Evolutionary conservation across 1,140 invertebrate genomes (phyloP).

Genomic region (Streblospio benedicti): DNA sequence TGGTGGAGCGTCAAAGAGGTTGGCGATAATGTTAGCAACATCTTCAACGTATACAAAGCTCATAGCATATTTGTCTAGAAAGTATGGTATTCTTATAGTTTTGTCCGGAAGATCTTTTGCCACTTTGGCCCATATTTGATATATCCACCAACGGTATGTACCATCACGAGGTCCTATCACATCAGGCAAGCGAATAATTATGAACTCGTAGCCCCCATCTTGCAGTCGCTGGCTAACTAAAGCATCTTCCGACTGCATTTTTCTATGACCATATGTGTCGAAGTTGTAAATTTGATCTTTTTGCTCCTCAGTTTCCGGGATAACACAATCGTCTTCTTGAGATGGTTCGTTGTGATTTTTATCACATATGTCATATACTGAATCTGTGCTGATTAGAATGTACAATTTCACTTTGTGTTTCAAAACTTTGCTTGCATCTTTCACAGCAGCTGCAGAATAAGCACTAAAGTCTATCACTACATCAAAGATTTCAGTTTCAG

Average conservation of each 20-base stretch:
- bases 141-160: conserved; percentile 50
- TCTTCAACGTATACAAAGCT: conserved; percentile 50
- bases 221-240: conserved; percentile 24
- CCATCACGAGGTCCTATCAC: conserved; percentile 50
- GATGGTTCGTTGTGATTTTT: conserved; percentile 27
- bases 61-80: conserved; percentile 32
- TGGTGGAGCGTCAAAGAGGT: conserved; percentile 18
- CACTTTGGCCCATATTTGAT: conserved; percentile 49
- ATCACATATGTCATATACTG: conserved; percentile 50
- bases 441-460: conserved; percentile 41
- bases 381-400: conserved; percentile 51
- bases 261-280: conserved; percentile 47
- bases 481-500: conserved; percentile 35
- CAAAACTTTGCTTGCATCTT: conserved; percentile 35
- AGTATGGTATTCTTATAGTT: conserved; percentile 38
- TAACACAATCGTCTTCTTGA: conserved; percentile 37
- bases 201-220: conserved; percentile 36
- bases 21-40: conserved; percentile 41
- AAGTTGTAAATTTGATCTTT: conserved; percentile 26
- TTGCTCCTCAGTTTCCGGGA: conserved; percentile 35
- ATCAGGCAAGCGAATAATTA: conserved; percentile 49
- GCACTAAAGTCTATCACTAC: conserved; percentile 50
- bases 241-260: conserved; percentile 46
- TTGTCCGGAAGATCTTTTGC: conserved; percentile 24
- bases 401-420: conserved; percentile 41